Percentiles rank a stretch among this genome's conserved stretches.
These are phyloP conservation scores for Nipponacmea schrenckii DNA, from an alignment of 2,888 invertebrate species.

Conservation along the genomic window DNA sequence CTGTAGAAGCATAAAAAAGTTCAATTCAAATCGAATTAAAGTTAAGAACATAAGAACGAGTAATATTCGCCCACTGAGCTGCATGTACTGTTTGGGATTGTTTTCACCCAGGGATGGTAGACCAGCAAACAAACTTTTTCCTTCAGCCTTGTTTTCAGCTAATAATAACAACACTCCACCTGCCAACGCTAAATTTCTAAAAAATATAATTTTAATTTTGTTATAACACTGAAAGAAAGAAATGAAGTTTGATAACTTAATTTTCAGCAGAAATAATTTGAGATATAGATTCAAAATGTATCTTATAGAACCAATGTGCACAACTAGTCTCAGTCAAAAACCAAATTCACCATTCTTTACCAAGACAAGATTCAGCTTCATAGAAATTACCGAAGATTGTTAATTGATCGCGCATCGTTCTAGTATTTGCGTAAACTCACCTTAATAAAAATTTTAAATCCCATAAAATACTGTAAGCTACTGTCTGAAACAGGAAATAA, in stretches of 20 bases:
- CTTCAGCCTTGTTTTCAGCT: constrained; percentile 95
- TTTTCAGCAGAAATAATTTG: too few relatives aligned
- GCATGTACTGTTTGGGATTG: constrained; percentile 93
- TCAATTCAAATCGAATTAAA: constrained; percentile 90
- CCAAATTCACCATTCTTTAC: too few relatives aligned
- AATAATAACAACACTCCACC: constrained; percentile 95
- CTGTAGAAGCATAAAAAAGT: constrained; percentile 86
- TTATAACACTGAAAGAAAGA: background rate
- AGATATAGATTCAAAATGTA: too few relatives aligned
- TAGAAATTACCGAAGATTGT: too few relatives aligned
- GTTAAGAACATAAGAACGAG: constrained; percentile 99
- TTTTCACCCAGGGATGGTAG: constrained; percentile 76
- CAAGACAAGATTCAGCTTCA: too few relatives aligned
- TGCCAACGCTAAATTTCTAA: constrained; percentile 91
- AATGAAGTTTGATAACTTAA: too few relatives aligned
- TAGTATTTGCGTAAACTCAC: constrained; percentile 44
- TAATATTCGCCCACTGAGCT: constrained; percentile 92
- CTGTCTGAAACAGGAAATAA: constrained; percentile 62
- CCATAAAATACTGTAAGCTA: constrained; percentile 87
- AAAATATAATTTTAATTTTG: constrained; percentile 24
- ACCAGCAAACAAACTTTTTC: constrained; percentile 94
- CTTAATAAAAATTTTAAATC: constrained; percentile 93
- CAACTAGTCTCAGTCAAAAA: too few relatives aligned
- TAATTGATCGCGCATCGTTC: too few relatives aligned
- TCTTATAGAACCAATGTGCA: too few relatives aligned